Percentiles rank a stretch among this genome's conserved stretches.
phyloP scores from a whole-genome alignment of 2,888 invertebrate species.

The Mesoligia furuncula region DNA sequence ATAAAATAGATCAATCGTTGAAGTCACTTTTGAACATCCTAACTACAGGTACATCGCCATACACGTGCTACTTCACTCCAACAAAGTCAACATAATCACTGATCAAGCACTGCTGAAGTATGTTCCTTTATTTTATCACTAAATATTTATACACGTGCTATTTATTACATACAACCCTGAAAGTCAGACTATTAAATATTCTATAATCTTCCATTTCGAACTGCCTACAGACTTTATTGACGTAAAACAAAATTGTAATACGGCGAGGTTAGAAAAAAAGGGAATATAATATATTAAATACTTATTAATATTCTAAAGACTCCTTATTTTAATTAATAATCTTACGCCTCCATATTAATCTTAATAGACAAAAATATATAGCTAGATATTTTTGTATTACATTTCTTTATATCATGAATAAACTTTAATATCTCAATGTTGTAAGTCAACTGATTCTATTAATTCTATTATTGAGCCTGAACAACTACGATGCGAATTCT shows the following conservation, averaged over 20 bases:
- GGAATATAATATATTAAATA: slow-evolving; percentile 50
- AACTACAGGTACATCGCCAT: slow-evolving; percentile 26
- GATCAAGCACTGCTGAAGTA: slow-evolving; percentile 38
- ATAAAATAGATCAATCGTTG: slow-evolving; percentile 11
- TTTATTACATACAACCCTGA: slow-evolving; percentile 79
- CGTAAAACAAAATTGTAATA: slow-evolving; percentile 45
- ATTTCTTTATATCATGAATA: slow-evolving; percentile 54
- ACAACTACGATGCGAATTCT: slow-evolving; percentile 59
- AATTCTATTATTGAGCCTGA: slow-evolving; percentile 65
- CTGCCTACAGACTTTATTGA: slow-evolving; percentile 63
- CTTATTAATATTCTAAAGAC: slow-evolving; percentile 59
- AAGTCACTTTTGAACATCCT: slow-evolving; percentile 41
- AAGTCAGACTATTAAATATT: slow-evolving; percentile 79
- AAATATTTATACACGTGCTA: slow-evolving; percentile 66
- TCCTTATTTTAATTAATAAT: slow-evolving; percentile 57
- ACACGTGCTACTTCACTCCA: slow-evolving; percentile 16
- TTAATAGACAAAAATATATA: slow-evolving; percentile 75
- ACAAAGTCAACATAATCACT: slow-evolving; percentile 33
- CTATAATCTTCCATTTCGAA: slow-evolving; percentile 65
- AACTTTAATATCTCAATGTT: slow-evolving; percentile 56
- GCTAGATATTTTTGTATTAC: slow-evolving; percentile 54
- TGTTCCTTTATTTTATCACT: slow-evolving; percentile 55
- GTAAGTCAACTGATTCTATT: slow-evolving; percentile 59
- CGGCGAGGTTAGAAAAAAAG: slow-evolving; percentile 51
- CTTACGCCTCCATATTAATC: slow-evolving; percentile 56